Evolutionary conservation across 2,797 vertebrate species (phyloP).

Genomic region (Harpagifer antarcticus): DNA sequence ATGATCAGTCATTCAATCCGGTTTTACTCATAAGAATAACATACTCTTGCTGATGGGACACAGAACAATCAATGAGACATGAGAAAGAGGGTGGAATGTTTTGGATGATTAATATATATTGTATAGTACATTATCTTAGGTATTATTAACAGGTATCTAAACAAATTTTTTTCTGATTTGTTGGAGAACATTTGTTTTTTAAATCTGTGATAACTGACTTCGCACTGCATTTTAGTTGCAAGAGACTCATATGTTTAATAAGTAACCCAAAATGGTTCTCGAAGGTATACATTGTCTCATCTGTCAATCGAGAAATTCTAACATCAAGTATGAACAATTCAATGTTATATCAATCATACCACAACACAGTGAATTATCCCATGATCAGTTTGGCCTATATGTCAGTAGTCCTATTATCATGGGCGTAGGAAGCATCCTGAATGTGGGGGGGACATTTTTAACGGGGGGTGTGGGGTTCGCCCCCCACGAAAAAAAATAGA

Average conservation of each 20-base stretch:
- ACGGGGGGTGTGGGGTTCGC: too few relatives aligned
- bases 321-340: not conserved
- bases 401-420: conserved; percentile 17
- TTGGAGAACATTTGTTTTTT: conserved; percentile 1
- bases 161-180: not conserved
- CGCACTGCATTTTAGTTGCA: not conserved
- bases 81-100: not conserved
- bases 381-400: conserved; percentile 3
- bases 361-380: not conserved
- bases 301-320: not conserved
- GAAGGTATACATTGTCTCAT: not conserved
- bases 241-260: not conserved
- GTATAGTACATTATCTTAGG: not conserved
- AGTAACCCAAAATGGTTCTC: not conserved
- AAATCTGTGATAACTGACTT: not conserved
- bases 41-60: not conserved
- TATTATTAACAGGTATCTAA: too few relatives aligned
- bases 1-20: not conserved
- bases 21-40: not conserved
- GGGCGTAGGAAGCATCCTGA: too few relatives aligned
- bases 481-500: too few relatives aligned
- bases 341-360: not conserved
- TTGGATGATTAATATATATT: not conserved
- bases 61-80: not conserved
- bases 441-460: too few relatives aligned